Evolutionary conservation across 2,888 invertebrate genomes (phyloP).

Genomic region (Coelinius sp.): DNA sequence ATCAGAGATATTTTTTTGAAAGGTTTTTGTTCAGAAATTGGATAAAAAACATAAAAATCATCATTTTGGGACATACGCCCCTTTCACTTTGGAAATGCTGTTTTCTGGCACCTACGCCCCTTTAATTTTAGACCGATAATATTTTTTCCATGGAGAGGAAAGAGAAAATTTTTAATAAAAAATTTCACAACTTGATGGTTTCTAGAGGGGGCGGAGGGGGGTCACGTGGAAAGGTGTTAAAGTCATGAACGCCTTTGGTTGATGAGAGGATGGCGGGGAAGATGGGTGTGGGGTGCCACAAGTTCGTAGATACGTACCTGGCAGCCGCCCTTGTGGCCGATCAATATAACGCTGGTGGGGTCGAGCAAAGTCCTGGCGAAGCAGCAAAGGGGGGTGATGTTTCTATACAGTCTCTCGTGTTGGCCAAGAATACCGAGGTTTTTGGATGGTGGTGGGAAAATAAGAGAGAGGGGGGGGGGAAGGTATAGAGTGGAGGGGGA

Average conservation of each 20-base stretch:
- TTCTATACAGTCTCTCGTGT: slow-evolving; percentile 17
- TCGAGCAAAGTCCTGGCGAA: slow-evolving; percentile 41
- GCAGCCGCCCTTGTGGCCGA: slow-evolving; percentile 70
- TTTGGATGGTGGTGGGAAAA: slow-evolving; percentile 21
- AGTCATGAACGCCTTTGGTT: slow-evolving; percentile 18
- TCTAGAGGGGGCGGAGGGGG: slow-evolving; percentile 1
- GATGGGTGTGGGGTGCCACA: slow-evolving; percentile 49
- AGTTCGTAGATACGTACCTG: slow-evolving; percentile 61
- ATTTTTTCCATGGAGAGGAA: too few relatives aligned
- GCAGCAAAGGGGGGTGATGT: slow-evolving; percentile 33
- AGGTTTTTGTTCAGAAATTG: too few relatives aligned
- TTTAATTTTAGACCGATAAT: too few relatives aligned
- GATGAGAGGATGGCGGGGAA: not conserved
- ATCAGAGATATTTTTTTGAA: too few relatives aligned
- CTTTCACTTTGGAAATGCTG: too few relatives aligned
- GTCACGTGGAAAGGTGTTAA: slow-evolving; percentile 5
- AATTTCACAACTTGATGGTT: not conserved
- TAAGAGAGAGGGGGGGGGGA: slow-evolving; percentile 25
- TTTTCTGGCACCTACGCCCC: too few relatives aligned
- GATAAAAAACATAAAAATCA: too few relatives aligned
- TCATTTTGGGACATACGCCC: too few relatives aligned
- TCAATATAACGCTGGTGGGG: slow-evolving; percentile 70
- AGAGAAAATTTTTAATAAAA: too few relatives aligned
- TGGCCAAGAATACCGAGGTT: slow-evolving; percentile 11
- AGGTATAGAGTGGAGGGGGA: slow-evolving; percentile 15